Evolutionary conservation across 1,140 invertebrate species (phyloP), one percentile per base, ranked within the genome.

Genomic region (Plodia interpunctella): DNA sequence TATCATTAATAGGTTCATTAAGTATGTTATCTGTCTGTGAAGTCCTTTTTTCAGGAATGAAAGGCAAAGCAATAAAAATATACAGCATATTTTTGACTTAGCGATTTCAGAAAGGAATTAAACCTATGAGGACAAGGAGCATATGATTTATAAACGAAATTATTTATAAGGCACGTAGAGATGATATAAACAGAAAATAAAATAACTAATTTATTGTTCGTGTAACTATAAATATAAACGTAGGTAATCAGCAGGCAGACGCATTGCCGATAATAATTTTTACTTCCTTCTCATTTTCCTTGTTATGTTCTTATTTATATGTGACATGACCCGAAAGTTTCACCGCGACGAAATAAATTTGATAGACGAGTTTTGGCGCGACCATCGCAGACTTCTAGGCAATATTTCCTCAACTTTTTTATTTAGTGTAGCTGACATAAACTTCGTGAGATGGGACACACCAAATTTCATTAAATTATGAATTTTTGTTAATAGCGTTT

Each of bases 321-420:
- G 19, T 25, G 19, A 21, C 51, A 18, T 25, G 51, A 53, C 51
- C 51, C 54, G 28, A 57, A 64, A 64, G 49, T 64, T 64, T 53
- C 35, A 53, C 62, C 55, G 38, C 55, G 56, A 59, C 32, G 54
- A 57, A 64, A 64, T 57, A 64, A 57, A 60, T 18, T 53, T 60
- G 58, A 60, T 54, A 50, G 56, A 60, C 51, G 62, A 64, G 62
- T 64, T 60, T 57, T 35, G 38, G 53, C 19, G 54, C 18, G 5
- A 19, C 20, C 20, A 13, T 54, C 38, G n/a, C n/a, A 21, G 18
- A 11, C 20, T 57, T 57, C 28, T 57, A 19, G 55, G 55, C 11
- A 53, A 53, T 53, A 53, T 25, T n/a, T 1, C 20, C 11, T 21
- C 51, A 53, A 53, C 51, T 53, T 51, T 51, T 53, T 53, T 53